phyloP scores from a whole-genome alignment of 35 echinoderm and acorn worm species.

The Ophiothrix spiculata region DNA sequence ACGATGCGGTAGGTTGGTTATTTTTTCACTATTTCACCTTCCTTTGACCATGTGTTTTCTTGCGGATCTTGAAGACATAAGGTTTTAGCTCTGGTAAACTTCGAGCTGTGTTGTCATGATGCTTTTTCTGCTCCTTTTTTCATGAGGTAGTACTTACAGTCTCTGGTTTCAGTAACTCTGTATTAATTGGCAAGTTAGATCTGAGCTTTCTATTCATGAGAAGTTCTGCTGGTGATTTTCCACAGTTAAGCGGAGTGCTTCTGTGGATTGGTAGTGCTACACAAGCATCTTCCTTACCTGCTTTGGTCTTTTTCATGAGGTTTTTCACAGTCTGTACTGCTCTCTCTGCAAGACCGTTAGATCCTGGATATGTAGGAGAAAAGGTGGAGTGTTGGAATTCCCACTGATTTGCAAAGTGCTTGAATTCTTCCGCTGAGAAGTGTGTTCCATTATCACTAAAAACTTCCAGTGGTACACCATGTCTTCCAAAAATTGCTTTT shows the following conservation, averaged over 20 bases:
- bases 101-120: not conserved
- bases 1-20: not conserved
- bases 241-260: slow-evolving; percentile 36
- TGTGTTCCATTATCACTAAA: slow-evolving; percentile 69
- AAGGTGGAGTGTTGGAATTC: slow-evolving; percentile 56
- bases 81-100: not conserved
- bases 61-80: not conserved
- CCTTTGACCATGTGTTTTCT: not conserved
- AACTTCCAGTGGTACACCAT: slow-evolving; percentile 27
- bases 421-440: slow-evolving; percentile 51
- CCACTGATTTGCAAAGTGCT: slow-evolving; percentile 56
- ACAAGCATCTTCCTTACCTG: slow-evolving; percentile 32
- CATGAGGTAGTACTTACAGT: not conserved
- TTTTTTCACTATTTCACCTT: not conserved
- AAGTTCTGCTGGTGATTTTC: slow-evolving; percentile 40
- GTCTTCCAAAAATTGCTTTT: slow-evolving; percentile 41
- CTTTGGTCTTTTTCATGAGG: slow-evolving; percentile 41
- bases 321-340: slow-evolving; percentile 40
- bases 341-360: slow-evolving; percentile 56
- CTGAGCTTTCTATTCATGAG: slow-evolving; percentile 33
- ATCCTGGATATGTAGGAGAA: slow-evolving; percentile 50
- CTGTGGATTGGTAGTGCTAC: slow-evolving; percentile 15
- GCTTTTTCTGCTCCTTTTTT: not conserved
- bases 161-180: slow-evolving; percentile 9
- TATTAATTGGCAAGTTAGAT: slow-evolving; percentile 28